Evolutionary conservation across 2,888 invertebrate genomes (phyloP), one percentile per base, ranked within the genome.

Genomic region (Sphaerophoria rueppellii): DNA sequence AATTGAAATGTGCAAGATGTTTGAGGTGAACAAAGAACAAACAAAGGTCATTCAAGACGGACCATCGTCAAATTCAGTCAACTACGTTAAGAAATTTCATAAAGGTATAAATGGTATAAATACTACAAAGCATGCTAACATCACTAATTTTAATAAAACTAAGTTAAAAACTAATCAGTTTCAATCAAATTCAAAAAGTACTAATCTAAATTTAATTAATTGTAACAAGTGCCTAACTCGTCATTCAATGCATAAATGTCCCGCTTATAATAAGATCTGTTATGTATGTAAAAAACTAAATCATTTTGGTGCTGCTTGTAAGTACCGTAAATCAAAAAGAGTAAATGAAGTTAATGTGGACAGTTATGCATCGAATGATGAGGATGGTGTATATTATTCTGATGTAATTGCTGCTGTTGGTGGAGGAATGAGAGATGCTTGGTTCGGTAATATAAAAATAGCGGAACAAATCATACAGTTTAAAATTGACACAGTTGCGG

Each of bases 351-450:
- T 76, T 40, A 52, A 69, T 37, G 61, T 12, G 35, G 63, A 52
- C 74, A 54, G 63, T 61, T 63, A 54, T 52, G 55, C 67, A 57
- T 50, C 50, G 46, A 54, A 57, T 67, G 75, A 58, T 71, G 71
- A 58, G 12, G 48, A 48, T 70, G 57, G 55, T 57, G 55, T 35
- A 14, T 35, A 57, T n/a, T 57, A 57, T 14, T 57, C 57, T 37
- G 57, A 78, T 78, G 71, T 72, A 72, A 65, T 78, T 78, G 52
- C 72, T 72, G 60, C 72, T 72, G 60, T 72, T 72, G 60, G 65
- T 79, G 65, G 71, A 40, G 73, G 67, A 79, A 43, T 54, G 57
- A 79, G 14, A 12, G 35, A 70, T 60, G 67, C 72, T 52, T 78
- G 78, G 65, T 65, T 60, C 32, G 77, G 77, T 46, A 43, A 72